Conservation (phyloP, 2,113 vertebrate species). For the Okapia johnstoni region DNA sequence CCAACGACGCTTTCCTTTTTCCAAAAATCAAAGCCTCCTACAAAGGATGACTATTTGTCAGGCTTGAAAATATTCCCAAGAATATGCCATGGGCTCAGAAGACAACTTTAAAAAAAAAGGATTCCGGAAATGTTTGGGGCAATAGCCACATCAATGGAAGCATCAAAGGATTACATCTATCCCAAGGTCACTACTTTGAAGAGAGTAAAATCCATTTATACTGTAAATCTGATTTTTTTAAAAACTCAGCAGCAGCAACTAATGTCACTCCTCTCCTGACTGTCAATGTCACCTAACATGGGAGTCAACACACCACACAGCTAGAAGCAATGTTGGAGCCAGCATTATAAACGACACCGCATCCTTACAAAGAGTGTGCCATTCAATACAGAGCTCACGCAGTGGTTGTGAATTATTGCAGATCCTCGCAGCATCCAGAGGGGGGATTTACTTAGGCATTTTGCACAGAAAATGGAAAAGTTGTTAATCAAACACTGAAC, state of each 20-base stretch:
- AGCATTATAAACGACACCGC: background rate
- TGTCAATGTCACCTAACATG: background rate
- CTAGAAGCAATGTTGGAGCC: background rate
- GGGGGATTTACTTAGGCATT: conserved; percentile 16
- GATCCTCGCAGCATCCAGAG: background rate
- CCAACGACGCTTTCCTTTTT: background rate
- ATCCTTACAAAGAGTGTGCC: background rate
- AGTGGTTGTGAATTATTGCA: background rate
- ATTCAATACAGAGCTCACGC: background rate
- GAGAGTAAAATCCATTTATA: conserved; percentile 28
- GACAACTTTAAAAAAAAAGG: conserved; percentile 9
- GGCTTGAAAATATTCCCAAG: background rate
- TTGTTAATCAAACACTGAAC: conserved; percentile 60
- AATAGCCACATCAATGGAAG: background rate
- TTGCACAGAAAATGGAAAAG: conserved; percentile 55
- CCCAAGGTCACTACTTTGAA: conserved; percentile 43
- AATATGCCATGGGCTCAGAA: background rate
- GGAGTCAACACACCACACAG: fast-evolving
- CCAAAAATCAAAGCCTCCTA: background rate
- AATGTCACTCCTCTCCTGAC: background rate
- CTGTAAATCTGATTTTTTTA: background rate
- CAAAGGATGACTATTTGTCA: background rate
- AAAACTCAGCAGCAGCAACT: background rate
- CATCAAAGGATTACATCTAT: conserved; percentile 23
- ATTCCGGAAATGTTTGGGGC: background rate